Evolutionary conservation across 1,140 invertebrate genomes (phyloP).

Genomic region (Bathynomus jamesi): DNA sequence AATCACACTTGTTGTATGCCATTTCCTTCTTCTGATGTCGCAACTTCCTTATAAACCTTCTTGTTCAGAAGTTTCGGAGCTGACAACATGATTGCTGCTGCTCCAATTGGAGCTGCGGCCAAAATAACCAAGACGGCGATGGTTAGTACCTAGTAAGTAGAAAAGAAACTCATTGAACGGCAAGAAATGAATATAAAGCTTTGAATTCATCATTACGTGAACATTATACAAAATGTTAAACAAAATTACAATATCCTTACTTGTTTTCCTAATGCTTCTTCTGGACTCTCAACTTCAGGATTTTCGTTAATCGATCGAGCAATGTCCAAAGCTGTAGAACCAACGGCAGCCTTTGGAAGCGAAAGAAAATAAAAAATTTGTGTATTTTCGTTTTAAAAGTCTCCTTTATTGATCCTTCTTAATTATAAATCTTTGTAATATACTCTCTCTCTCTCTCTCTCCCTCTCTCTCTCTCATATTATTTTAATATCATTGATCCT

Average conservation of each 20-base stretch:
- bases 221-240: neutral
- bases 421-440: too few relatives aligned
- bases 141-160: conserved; percentile 55
- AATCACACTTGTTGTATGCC: too few relatives aligned
- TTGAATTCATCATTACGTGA: neutral
- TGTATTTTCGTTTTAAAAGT: neutral
- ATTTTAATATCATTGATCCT: too few relatives aligned
- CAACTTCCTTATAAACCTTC: too few relatives aligned
- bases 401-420: too few relatives aligned
- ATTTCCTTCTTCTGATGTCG: too few relatives aligned
- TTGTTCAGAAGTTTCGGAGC: conserved; percentile 67
- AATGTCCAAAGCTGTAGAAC: neutral
- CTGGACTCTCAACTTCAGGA: conserved; percentile 13
- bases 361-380: neutral
- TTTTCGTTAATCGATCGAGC: neutral
- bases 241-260: neutral
- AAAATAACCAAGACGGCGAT: conserved; percentile 76
- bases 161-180: neutral
- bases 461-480: too few relatives aligned
- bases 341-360: neutral
- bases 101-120: conserved; percentile 79
- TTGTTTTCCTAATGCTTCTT: conserved; percentile 17
- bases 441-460: too few relatives aligned
- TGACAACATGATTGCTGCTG: conserved; percentile 69
- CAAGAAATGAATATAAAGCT: conserved; percentile 3